Conservation (phyloP, 2,113 vertebrate genomes). For the Mastomys natalensis region DNA sequence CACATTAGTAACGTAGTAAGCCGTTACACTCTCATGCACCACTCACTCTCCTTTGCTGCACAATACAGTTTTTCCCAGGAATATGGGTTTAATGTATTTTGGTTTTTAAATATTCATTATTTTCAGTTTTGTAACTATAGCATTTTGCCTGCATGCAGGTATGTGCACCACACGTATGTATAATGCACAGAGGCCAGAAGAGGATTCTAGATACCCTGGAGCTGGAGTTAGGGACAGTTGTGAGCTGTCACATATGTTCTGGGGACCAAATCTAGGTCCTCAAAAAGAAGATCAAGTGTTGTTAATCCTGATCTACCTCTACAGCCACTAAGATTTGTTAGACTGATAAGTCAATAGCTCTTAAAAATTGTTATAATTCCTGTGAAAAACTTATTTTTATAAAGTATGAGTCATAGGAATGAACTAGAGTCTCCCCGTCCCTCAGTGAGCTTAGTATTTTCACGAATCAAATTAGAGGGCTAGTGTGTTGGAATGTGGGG, state of each 20-base stretch:
- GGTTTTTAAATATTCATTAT: neutral
- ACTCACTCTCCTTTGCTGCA: neutral
- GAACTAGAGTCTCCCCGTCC: neutral
- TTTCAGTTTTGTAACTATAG: neutral
- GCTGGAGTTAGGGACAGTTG: neutral
- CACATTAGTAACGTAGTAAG: neutral
- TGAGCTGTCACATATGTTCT: neutral
- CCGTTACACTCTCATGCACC: neutral
- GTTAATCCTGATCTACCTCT: neutral
- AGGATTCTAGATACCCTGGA: neutral
- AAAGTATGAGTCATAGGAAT: neutral
- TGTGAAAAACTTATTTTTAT: neutral
- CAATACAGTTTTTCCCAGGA: neutral
- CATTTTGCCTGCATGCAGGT: neutral
- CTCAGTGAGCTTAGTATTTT: neutral
- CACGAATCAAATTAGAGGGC: neutral
- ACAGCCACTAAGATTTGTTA: neutral
- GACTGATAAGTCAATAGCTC: constrained; percentile 1
- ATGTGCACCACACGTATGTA: neutral
- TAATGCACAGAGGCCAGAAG: neutral
- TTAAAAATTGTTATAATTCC: neutral
- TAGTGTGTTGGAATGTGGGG: neutral
- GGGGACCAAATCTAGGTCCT: neutral
- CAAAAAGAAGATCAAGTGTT: neutral
- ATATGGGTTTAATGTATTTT: neutral